Percentiles rank a stretch among this genome's conserved stretches.
Evolutionary conservation across 2,113 vertebrate genomes (phyloP).

Genomic region (Passerina amoena): DNA sequence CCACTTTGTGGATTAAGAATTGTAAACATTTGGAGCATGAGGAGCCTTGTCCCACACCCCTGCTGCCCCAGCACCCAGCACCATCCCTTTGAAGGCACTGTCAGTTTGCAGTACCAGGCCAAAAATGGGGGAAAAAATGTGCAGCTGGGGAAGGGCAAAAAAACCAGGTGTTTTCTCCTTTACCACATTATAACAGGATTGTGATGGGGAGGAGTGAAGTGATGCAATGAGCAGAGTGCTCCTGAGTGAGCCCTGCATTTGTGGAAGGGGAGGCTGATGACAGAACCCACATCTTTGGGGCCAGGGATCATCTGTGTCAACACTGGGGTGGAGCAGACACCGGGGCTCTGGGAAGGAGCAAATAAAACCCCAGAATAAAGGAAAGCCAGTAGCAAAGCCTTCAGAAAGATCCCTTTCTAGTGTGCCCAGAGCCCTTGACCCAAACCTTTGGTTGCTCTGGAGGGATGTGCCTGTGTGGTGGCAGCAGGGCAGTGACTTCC

Average conservation of each 20-base stretch:
- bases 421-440: neutral
- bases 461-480: fast-evolving
- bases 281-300: neutral
- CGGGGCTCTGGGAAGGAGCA: fast-evolving
- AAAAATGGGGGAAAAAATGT: neutral
- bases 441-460: neutral
- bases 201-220: neutral
- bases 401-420: neutral
- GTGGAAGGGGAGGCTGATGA: neutral
- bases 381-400: neutral
- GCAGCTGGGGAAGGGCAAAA: neutral
- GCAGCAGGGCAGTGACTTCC: neutral
- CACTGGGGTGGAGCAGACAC: neutral
- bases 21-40: neutral
- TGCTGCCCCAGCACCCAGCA: neutral
- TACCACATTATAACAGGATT: neutral
- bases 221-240: neutral
- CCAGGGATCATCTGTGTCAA: neutral
- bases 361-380: neutral
- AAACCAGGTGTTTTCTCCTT: neutral
- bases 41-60: fast-evolving
- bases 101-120: neutral
- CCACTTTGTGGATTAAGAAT: neutral
- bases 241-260: fast-evolving
- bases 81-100: fast-evolving